Conservation (phyloP, 2,888 invertebrate genomes). For the Cephus spinipes region DNA sequence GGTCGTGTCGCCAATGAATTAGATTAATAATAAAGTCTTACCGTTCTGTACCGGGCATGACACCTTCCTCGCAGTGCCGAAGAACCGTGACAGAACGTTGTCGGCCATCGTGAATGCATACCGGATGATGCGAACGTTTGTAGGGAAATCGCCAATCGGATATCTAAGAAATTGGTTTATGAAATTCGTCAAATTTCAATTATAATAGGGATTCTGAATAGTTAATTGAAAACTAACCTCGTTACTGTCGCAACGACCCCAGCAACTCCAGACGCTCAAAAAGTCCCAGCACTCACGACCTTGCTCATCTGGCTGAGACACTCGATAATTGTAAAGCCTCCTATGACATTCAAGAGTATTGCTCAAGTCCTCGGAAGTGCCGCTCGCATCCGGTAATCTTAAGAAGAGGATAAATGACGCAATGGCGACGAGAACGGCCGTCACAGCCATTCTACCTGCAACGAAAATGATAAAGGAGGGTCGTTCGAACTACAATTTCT, state of each 20-base stretch:
- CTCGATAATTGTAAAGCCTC: slow-evolving; percentile 75
- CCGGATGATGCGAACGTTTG: slow-evolving; percentile 87
- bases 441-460: slow-evolving; percentile 1
- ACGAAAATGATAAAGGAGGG: neutral
- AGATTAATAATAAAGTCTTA: neutral
- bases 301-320: slow-evolving; percentile 73
- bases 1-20: neutral
- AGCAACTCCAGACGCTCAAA: slow-evolving; percentile 82
- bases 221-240: slow-evolving; percentile 71
- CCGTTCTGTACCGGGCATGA: slow-evolving; percentile 75
- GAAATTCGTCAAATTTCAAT: neutral
- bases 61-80: slow-evolving; percentile 81
- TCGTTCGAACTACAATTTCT: neutral
- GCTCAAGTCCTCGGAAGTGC: slow-evolving; percentile 52
- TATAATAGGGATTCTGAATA: neutral
- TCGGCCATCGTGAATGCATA: slow-evolving; percentile 83
- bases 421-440: neutral
- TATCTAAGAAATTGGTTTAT: slow-evolving; percentile 69
- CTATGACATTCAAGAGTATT: slow-evolving; percentile 76
- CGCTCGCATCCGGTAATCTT: neutral
- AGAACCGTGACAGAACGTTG: slow-evolving; percentile 75
- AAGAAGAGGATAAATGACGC: slow-evolving; percentile 9
- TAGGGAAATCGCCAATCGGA: slow-evolving; percentile 91
- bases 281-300: slow-evolving; percentile 82
- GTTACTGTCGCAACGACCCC: slow-evolving; percentile 86